Evolutionary conservation across 2,888 invertebrate genomes (phyloP), one percentile per base, ranked within the genome.

Genomic region (Drosophila infuscata): DNA sequence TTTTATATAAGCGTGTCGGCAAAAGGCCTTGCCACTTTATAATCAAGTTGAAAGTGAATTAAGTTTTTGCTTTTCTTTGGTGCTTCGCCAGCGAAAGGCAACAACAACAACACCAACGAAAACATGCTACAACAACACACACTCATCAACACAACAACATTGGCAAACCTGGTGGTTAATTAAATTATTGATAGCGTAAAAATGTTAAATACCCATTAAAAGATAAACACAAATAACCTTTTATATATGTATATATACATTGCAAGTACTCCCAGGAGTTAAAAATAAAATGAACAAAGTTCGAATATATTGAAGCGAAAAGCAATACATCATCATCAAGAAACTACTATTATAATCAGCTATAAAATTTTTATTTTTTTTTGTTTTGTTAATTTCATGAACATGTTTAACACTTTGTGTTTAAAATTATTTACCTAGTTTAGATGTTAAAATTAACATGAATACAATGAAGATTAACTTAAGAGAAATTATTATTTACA

Each of bases 21-120:
- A 77, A 81, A 78, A 81, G 82, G 79, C 82, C 82, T 81, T 81
- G 84, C 75, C 76, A 75, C 69, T 73, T 81, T 67, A 73, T 59
- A 73, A 62, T 72, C 76, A 70, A 85, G 89, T 85, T 89, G 86
- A 87, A 87, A 87, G 90, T 87, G 86, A 87, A 87, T 87, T 87
- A 82, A 84, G 78, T 79, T 85, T 87, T 83, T 76, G 69, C 70
- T 81, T 87, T 80, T 68, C 74, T 83, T 85, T 79, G 61, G 38
- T 54, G 61, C 57, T 66, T 64, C 68, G 61, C 59, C 65, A 71
- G 88, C 83, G 87, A 86, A 89, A 85, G 87, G 81, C 53, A 53
- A 41, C 51, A 61, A 43, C 15, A 61, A 20, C 25, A 67, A 35
- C 20, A 66, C 12, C 32, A 41, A 51, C 48, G 51, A 68, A 20